Evolutionary conservation across 2,888 invertebrate species (phyloP).

Genomic region (Epirrhoe alternata): DNA sequence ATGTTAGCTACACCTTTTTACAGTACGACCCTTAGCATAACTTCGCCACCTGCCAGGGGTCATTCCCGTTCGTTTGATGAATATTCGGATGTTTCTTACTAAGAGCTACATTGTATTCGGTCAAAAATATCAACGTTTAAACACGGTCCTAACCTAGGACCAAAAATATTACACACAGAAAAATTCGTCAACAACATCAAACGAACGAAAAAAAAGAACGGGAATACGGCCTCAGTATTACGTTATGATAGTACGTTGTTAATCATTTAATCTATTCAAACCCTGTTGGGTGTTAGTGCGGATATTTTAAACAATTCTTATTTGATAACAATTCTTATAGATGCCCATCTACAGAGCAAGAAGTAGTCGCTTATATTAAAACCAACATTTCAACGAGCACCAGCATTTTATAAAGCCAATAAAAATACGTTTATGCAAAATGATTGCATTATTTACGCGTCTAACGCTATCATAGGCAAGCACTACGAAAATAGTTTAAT

Average conservation of each 20-base stretch:
- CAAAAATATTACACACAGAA: no score
- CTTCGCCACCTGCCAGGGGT: not conserved
- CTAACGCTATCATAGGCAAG: conserved; percentile 14
- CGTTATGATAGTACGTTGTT: not conserved
- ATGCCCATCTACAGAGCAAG: conserved; percentile 9
- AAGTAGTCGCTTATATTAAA: not conserved
- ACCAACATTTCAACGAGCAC: conserved; percentile 13
- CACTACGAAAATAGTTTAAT: conserved; percentile 4
- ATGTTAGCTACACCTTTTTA: not conserved
- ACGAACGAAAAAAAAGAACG: no score
- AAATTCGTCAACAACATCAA: no score
- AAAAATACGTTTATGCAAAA: conserved; percentile 9
- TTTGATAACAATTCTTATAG: no score
- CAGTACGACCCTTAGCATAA: not conserved
- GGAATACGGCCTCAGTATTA: no score
- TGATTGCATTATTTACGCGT: conserved; percentile 27
- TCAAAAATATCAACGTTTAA: no score
- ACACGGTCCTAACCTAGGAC: no score
- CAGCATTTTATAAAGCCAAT: conserved; percentile 23
- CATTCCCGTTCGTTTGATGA: no score
- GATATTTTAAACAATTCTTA: conserved; percentile 5
- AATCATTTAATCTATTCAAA: not conserved
- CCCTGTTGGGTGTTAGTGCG: conserved; percentile 3
- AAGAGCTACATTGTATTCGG: no score
- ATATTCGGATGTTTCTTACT: no score